Conservation (phyloP, 2,888 invertebrate genomes). For the Germaria angustata region DNA sequence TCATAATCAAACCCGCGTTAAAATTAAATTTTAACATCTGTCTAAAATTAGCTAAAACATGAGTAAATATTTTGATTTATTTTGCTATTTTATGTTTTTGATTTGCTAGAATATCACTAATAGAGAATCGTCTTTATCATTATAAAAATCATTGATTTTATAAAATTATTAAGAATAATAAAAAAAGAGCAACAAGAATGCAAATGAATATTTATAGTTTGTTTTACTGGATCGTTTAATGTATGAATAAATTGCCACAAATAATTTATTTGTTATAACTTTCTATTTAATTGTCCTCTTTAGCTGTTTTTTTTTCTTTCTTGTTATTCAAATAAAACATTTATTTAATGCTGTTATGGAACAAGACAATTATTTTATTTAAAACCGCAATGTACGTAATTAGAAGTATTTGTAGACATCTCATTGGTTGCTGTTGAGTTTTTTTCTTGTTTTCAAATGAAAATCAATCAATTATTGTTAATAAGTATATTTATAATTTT, state of each 20-base stretch:
- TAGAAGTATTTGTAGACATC: background rate
- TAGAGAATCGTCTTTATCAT: too few species aligned
- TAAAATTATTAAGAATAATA: background rate
- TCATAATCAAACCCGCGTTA: slow-evolving; percentile 4
- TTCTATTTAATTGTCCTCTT: slow-evolving; percentile 24
- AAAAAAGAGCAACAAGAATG: background rate
- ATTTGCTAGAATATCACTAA: too few species aligned
- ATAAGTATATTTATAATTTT: background rate
- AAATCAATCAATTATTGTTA: slow-evolving; percentile 36
- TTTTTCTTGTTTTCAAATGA: slow-evolving; percentile 11
- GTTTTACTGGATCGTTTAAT: slow-evolving; percentile 2
- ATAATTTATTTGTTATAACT: slow-evolving; percentile 46
- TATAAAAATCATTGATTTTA: background rate
- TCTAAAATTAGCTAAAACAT: slow-evolving; percentile 14
- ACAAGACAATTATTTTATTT: background rate
- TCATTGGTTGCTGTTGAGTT: background rate
- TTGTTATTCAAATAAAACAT: background rate
- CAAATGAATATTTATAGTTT: slow-evolving; percentile 12
- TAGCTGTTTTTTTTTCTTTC: background rate
- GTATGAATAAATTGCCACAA: slow-evolving; percentile 13
- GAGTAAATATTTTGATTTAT: background rate
- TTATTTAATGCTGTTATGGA: slow-evolving; percentile 9
- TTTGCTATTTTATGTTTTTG: background rate
- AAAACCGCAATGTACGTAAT: background rate
- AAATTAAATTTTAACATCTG: slow-evolving; percentile 9